phyloP scores from a whole-genome alignment of 1,140 invertebrate species.

The Manduca sexta region DNA sequence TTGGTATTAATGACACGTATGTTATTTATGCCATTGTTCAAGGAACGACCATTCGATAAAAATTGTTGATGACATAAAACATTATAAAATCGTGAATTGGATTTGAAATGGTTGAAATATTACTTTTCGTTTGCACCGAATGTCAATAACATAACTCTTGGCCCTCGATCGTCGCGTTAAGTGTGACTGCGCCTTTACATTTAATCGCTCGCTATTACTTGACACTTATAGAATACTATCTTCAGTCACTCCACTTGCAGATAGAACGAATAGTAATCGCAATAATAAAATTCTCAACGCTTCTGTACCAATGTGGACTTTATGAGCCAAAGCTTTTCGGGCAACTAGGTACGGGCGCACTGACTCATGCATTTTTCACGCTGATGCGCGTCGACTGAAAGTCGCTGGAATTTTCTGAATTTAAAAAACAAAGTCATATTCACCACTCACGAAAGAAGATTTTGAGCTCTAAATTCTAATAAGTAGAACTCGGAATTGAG shows the following conservation, averaged over 20 bases:
- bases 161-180: neutral
- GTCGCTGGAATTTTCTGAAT: slow-evolving; percentile 30
- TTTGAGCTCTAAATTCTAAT: too few relatives aligned
- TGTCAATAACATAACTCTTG: too few relatives aligned
- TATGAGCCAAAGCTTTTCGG: slow-evolving; percentile 9
- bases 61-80: too few relatives aligned
- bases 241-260: neutral
- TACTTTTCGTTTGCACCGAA: neutral
- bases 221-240: neutral
- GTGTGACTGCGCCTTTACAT: neutral
- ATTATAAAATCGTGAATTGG: too few relatives aligned
- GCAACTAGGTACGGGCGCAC: slow-evolving; percentile 20
- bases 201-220: too few relatives aligned
- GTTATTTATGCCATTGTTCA: too few relatives aligned
- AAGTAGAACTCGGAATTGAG: neutral
- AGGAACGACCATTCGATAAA: too few relatives aligned
- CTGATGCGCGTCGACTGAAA: slow-evolving; percentile 20
- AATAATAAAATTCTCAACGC: neutral
- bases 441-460: too few relatives aligned
- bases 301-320: neutral
- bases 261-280: neutral
- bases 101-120: too few relatives aligned
- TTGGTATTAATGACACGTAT: too few relatives aligned
- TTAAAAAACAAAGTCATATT: slow-evolving; percentile 22
- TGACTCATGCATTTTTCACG: slow-evolving; percentile 38